Evolutionary conservation across 2,888 invertebrate species (phyloP).

Genomic region (Caenorhabditis auriculariae): DNA sequence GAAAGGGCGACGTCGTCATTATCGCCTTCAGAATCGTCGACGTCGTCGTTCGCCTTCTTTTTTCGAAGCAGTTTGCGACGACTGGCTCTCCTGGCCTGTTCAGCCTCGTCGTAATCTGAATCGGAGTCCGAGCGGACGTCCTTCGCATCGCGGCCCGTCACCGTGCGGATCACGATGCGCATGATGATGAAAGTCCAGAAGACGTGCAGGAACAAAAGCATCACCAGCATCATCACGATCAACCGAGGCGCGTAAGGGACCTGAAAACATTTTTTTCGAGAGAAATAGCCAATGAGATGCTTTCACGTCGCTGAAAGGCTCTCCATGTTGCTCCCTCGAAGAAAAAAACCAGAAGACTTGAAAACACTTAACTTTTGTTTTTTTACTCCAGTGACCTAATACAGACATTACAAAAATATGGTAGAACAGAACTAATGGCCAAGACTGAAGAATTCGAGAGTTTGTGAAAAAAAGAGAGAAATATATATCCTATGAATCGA

Average conservation of each 20-base stretch:
- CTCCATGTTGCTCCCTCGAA: too few relatives aligned
- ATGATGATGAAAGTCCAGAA: constrained; percentile 59
- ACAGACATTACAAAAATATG: too few relatives aligned
- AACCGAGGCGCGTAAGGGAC: constrained; percentile 55
- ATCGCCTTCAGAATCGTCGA: constrained; percentile 25
- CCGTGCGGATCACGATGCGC: constrained; percentile 27
- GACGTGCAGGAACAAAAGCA: constrained; percentile 51
- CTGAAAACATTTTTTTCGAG: constrained; percentile 16
- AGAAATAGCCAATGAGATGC: not conserved
- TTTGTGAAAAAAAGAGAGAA: too few relatives aligned
- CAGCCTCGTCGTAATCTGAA: constrained; percentile 33
- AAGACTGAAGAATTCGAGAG: too few relatives aligned
- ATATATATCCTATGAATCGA: not conserved
- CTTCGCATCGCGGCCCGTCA: constrained; percentile 31
- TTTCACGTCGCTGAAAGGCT: not conserved
- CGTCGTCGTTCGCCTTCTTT: constrained; percentile 1
- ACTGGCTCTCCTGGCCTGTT: constrained; percentile 16
- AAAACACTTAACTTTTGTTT: too few relatives aligned
- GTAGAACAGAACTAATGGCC: too few relatives aligned
- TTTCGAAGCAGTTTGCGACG: constrained; percentile 17
- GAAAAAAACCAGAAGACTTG: too few relatives aligned
- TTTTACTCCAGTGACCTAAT: too few relatives aligned
- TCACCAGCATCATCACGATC: constrained; percentile 46
- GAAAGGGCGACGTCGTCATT: too few relatives aligned
- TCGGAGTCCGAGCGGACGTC: constrained; percentile 39